Conservation (phyloP, 2,888 invertebrate species). For the Zaprionus bogoriensis region DNA sequence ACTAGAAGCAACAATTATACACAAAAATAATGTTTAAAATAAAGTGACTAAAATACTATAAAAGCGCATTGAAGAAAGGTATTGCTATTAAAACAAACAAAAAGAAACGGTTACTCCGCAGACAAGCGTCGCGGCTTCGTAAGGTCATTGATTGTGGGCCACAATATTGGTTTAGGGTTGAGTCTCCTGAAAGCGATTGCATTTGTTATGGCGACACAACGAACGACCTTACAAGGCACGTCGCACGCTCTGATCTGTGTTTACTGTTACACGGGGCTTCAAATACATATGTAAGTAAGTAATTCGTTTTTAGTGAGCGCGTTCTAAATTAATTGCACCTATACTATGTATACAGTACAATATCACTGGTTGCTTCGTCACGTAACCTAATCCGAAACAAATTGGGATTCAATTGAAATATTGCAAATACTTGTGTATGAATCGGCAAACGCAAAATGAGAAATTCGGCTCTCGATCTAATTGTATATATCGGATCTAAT, state of each 20-base stretch:
- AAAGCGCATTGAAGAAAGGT: constrained; percentile 74
- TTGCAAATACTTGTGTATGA: constrained; percentile 37
- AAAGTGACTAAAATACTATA: constrained; percentile 76
- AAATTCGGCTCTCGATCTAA: constrained; percentile 36
- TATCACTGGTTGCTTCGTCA: constrained; percentile 83
- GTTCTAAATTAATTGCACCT: constrained; percentile 83
- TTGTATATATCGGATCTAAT: constrained; percentile 27
- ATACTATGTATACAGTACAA: constrained; percentile 84
- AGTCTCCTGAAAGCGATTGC: constrained; percentile 77
- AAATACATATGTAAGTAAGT: constrained; percentile 35
- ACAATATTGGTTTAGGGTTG: constrained; percentile 30
- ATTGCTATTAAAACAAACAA: constrained; percentile 57
- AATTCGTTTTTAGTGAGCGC: constrained; percentile 74
- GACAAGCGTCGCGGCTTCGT: constrained; percentile 58
- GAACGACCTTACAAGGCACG: constrained; percentile 78
- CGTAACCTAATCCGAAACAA: constrained; percentile 80
- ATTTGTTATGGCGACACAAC: constrained; percentile 17
- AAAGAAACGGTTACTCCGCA: constrained; percentile 47
- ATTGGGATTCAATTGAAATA: constrained; percentile 61
- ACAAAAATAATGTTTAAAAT: constrained; percentile 77
- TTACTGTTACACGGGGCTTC: constrained; percentile 30
- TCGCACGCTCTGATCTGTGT: constrained; percentile 25
- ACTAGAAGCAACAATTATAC: constrained; percentile 82
- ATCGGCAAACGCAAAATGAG: constrained; percentile 42
- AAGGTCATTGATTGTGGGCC: constrained; percentile 72